A percentile compares a stretch with the other conserved stretches of the same genome.
phyloP scores from a whole-genome alignment of 2,797 vertebrate species.

The Anguilla megastoma region DNA sequence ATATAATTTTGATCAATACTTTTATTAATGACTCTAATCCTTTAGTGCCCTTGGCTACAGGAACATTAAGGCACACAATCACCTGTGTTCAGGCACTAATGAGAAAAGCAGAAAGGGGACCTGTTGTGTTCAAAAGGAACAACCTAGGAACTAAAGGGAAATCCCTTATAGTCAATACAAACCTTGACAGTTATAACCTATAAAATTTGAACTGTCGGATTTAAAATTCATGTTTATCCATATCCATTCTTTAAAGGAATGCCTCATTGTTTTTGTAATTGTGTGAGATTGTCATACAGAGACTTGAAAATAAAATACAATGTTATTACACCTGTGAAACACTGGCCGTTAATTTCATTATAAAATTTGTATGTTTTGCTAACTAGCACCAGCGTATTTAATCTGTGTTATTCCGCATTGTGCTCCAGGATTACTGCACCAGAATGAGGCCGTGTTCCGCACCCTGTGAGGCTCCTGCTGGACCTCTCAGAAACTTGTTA shows the following conservation, averaged over 20 bases:
- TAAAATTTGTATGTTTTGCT: background rate
- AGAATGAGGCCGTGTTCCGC: background rate
- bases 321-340: background rate
- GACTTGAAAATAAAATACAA: background rate
- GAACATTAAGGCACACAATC: conserved; percentile 68
- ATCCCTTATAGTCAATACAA: too few species aligned
- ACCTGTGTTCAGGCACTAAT: background rate
- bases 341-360: background rate
- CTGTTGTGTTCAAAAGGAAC: too few species aligned
- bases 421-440: background rate
- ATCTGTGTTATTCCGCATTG: background rate
- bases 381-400: background rate
- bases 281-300: background rate
- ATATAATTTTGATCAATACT: too few species aligned
- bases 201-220: background rate
- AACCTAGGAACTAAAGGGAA: too few species aligned
- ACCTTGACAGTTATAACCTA: background rate
- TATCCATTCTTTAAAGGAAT: background rate
- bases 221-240: background rate
- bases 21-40: conserved; percentile 95
- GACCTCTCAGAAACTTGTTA: background rate
- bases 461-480: background rate
- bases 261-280: background rate
- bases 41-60: conserved; percentile 83
- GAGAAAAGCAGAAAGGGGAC: background rate